Evolutionary conservation across 2,797 vertebrate genomes (phyloP).

Genomic region (Scleropages formosus): DNA sequence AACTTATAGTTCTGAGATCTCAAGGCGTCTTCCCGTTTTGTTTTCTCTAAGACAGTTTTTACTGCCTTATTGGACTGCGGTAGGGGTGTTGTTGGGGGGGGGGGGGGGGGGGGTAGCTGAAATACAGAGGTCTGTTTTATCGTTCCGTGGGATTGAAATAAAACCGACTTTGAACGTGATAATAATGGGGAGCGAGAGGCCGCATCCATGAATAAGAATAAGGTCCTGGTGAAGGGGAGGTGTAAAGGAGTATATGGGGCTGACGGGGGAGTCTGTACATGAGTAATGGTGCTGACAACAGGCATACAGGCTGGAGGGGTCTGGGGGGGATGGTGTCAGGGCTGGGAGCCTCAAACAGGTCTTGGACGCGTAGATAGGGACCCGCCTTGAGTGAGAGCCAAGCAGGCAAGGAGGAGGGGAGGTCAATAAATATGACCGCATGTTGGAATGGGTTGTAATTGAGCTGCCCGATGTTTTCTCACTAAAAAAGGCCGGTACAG

Average conservation of each 20-base stretch:
- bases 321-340: neutral
- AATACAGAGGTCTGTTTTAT: slow-evolving; percentile 53
- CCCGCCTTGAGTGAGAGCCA: slow-evolving; percentile 14
- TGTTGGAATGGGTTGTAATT: slow-evolving; percentile 19
- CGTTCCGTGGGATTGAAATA: slow-evolving; percentile 63
- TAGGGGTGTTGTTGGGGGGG: too few species aligned
- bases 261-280: slow-evolving; percentile 32
- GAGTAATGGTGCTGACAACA: slow-evolving; percentile 48
- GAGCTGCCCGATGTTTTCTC: slow-evolving; percentile 5
- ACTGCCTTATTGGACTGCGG: slow-evolving; percentile 45
- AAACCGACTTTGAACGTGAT: slow-evolving; percentile 47
- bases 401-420: slow-evolving; percentile 7
- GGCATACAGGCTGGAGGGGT: slow-evolving; percentile 2
- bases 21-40: slow-evolving; percentile 38
- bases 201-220: slow-evolving; percentile 32
- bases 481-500: neutral
- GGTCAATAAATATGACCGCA: slow-evolving; percentile 22
- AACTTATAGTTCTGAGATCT: slow-evolving; percentile 28
- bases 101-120: slow-evolving; percentile 2
- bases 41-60: slow-evolving; percentile 43
- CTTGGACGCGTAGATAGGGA: neutral
- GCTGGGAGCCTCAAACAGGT: neutral
- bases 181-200: slow-evolving; percentile 34
- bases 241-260: slow-evolving; percentile 36
- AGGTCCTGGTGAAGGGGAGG: slow-evolving; percentile 40